Evolutionary conservation across 2,888 invertebrate genomes (phyloP).

Genomic region (Drosophila atripex): DNA sequence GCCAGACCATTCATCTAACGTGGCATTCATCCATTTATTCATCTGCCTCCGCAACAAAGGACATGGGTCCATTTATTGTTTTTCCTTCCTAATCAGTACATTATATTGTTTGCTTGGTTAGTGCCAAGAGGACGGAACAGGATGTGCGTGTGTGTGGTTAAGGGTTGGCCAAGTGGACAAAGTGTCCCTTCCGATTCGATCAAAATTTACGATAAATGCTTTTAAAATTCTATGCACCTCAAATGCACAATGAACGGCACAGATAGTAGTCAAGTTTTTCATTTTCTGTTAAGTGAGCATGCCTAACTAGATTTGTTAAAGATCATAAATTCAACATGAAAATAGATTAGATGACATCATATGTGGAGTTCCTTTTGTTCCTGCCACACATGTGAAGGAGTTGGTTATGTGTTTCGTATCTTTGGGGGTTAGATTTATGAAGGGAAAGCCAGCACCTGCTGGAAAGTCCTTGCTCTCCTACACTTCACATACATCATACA

Average conservation of each 20-base stretch:
- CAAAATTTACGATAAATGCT: conserved; percentile 80
- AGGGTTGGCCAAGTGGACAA: conserved; percentile 60
- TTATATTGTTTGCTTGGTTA: conserved; percentile 51
- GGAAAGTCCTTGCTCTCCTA: conserved; percentile 1
- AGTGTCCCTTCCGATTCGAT: conserved; percentile 54
- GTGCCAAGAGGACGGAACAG: conserved; percentile 49
- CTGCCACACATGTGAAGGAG: conserved; percentile 58
- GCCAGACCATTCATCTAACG: conserved; percentile 44
- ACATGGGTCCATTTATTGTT: conserved; percentile 72
- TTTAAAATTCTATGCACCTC: conserved; percentile 74
- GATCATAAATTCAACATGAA: conserved; percentile 75
- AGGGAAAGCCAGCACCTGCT: conserved; percentile 72
- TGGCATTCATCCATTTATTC: conserved; percentile 35
- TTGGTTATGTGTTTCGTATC: conserved; percentile 20
- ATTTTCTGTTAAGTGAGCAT: conserved; percentile 78
- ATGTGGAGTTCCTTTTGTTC: conserved; percentile 40
- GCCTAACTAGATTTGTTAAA: conserved; percentile 80
- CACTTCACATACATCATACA: conserved; percentile 3
- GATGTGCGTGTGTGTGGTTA: conserved; percentile 57
- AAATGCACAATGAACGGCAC: conserved; percentile 32
- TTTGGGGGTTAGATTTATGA: conserved; percentile 38
- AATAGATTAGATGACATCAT: conserved; percentile 66
- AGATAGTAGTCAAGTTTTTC: conserved; percentile 55
- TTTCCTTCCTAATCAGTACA: conserved; percentile 80
- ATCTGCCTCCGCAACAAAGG: conserved; percentile 15